Percentiles rank a stretch among this genome's conserved stretches.
Evolutionary conservation across 2,888 invertebrate species (phyloP).

Genomic region (Nephrotoma appendiculata): DNA sequence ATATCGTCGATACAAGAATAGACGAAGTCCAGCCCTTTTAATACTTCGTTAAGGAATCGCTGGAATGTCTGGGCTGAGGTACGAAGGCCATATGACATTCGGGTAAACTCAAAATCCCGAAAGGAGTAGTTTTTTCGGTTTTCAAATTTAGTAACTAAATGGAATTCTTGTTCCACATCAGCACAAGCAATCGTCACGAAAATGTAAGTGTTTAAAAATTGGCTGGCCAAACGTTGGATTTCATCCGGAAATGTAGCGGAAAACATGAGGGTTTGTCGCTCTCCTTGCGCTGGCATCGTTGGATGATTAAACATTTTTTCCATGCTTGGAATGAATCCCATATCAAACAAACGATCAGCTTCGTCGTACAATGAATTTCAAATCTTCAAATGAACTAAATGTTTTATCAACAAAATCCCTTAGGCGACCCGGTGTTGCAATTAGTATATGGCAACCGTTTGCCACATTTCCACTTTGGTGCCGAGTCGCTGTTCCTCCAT

Average conservation of each 20-base stretch:
- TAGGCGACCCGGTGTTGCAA: constrained; percentile 94
- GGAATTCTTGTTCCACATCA: constrained; percentile 74
- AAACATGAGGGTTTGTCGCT: constrained; percentile 97
- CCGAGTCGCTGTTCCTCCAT: constrained; percentile 72
- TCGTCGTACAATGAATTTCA: constrained; percentile 89
- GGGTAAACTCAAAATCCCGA: too few relatives aligned
- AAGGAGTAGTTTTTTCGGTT: constrained; percentile 63
- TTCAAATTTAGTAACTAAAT: constrained; percentile 50
- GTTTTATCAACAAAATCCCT: constrained; percentile 90
- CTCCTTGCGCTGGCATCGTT: constrained; percentile 46
- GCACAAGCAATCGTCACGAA: constrained; percentile 81
- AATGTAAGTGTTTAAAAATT: constrained; percentile 66
- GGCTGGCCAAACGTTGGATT: constrained; percentile 72
- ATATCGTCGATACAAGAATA: too few relatives aligned
- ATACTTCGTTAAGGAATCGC: too few relatives aligned
- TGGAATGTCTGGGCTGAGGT: too few relatives aligned
- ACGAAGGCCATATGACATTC: too few relatives aligned
- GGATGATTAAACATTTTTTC: constrained; percentile 66
- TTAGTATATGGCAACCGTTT: constrained; percentile 86
- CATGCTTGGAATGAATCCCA: constrained; percentile 97
- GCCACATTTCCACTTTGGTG: constrained; percentile 50
- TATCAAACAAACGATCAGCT: constrained; percentile 99
- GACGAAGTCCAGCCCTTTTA: too few relatives aligned
- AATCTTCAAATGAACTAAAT: constrained; percentile 76
- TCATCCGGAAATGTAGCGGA: constrained; percentile 99